These are phyloP conservation scores for Scartelaos histophorus DNA, from an alignment of 2,113 vertebrate genomes.

Conservation along the genomic window DNA sequence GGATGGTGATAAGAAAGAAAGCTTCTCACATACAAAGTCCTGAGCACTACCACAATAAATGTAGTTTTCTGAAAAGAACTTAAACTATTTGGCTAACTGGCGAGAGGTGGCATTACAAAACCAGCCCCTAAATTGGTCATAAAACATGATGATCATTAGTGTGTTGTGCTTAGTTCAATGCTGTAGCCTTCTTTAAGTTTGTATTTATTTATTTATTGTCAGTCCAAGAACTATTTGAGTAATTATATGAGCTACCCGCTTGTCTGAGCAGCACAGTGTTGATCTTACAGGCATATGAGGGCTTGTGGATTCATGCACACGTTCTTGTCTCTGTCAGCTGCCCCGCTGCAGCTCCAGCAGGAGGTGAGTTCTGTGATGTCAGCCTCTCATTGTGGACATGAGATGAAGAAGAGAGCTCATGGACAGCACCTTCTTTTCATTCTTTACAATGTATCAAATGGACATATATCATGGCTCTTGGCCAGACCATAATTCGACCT, in stretches of 20 bases:
- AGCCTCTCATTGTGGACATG: neutral
- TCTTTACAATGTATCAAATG: neutral
- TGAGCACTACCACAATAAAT: too few relatives aligned
- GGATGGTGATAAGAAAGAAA: too few relatives aligned
- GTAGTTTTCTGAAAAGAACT: too few relatives aligned
- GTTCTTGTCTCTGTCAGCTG: neutral
- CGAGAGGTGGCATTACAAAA: too few relatives aligned
- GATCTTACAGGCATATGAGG: neutral
- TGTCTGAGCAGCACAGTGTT: neutral
- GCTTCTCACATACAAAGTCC: too few relatives aligned
- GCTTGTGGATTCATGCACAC: neutral
- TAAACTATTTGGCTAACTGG: too few relatives aligned
- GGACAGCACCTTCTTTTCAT: neutral
- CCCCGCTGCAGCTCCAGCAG: neutral
- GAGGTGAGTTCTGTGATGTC: neutral
- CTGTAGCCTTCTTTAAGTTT: neutral
- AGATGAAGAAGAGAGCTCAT: neutral
- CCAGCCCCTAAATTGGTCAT: too few relatives aligned
- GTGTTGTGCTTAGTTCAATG: neutral
- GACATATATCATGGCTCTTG: neutral
- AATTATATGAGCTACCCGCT: neutral
- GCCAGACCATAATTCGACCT: neutral
- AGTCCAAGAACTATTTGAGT: neutral
- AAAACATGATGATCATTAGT: too few relatives aligned
- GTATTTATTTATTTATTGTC: neutral